Base-by-base conservation (phyloP, 2,113 vertebrate species). In the Bujurquina vittata region DNA sequence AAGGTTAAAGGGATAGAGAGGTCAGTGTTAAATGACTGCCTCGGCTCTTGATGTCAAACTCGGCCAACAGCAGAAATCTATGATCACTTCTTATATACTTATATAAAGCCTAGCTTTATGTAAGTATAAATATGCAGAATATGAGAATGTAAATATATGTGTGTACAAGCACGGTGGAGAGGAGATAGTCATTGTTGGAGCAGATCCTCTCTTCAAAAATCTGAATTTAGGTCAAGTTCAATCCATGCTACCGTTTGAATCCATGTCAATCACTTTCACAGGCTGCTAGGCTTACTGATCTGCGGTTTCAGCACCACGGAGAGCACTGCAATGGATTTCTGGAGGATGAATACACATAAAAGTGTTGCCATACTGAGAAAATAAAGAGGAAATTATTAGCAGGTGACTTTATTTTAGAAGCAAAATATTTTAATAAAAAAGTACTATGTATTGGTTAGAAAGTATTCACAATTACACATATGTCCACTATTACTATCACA, bases 271-370 rank as follows among this genome's bases (percentile, higher is more conserved):
- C 89, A 85, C 29, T 80, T 85, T 88, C 79, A 33, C 52, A 72
- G 81, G 60, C 74, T 81, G 78, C 60, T 12, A 57, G 81, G 82
- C 63, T 83, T 77, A 81, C 83, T 86, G 87, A 88, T 84, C 84
- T 86, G 81, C 87, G 87, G 83, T 91, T 94, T 95, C 91, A 95
- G 94, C 59, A 94, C 94, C 94, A 91, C 1, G 91, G 93, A 94
- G 84, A 95, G 93, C 80, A 14, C 83, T 80, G 11, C n/a, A 52
- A 69, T 35, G 37, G 55, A 12, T 18, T 46, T 33, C 75, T 78
- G 46, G 26, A 9, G 17, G 63, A 87, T 67, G 18, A 84, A 80
- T 79, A 56, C 80, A 23, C 22, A 20, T 23, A 4, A 7, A 83
- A 62, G 17, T 35, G 74, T 76, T 77, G 65, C 56, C 55, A 75